Conservation (phyloP, 1,140 invertebrate species). For the Macrosteles quadrilineatus region DNA sequence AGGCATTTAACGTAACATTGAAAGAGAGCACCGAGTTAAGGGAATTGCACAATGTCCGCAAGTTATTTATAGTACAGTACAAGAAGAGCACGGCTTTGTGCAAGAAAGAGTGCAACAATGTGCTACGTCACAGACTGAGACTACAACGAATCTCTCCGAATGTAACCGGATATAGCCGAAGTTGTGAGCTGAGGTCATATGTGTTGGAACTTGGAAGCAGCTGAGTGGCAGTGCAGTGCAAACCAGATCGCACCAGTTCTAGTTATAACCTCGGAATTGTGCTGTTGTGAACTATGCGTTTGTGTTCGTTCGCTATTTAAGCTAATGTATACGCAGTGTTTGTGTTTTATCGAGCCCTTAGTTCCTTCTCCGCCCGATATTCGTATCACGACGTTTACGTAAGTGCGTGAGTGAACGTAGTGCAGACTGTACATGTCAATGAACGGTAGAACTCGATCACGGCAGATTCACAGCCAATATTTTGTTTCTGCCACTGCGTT, state of each 20-base stretch:
- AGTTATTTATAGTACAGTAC: no score
- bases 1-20: no score
- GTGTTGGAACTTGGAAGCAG: background rate
- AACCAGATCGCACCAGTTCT: constrained; percentile 35
- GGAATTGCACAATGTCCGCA: no score
- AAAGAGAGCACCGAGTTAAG: no score
- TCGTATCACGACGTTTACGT: background rate
- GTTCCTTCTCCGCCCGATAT: background rate
- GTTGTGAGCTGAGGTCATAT: constrained; percentile 7
- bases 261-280: background rate
- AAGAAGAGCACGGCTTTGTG: no score
- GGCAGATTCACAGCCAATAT: background rate
- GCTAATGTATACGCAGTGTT: constrained; percentile 5
- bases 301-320: background rate
- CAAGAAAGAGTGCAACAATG: no score
- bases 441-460: constrained; percentile 12
- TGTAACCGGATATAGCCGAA: constrained; percentile 29
- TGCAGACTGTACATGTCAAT: constrained; percentile 21
- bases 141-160: constrained; percentile 20
- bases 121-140: no score
- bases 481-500: constrained; percentile 3
- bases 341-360: constrained; percentile 8
- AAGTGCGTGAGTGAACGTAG: background rate
- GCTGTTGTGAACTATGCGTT: background rate
- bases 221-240: background rate